phyloP scores from a whole-genome alignment of 2,888 invertebrate species.

The Galeruca laticollis region DNA sequence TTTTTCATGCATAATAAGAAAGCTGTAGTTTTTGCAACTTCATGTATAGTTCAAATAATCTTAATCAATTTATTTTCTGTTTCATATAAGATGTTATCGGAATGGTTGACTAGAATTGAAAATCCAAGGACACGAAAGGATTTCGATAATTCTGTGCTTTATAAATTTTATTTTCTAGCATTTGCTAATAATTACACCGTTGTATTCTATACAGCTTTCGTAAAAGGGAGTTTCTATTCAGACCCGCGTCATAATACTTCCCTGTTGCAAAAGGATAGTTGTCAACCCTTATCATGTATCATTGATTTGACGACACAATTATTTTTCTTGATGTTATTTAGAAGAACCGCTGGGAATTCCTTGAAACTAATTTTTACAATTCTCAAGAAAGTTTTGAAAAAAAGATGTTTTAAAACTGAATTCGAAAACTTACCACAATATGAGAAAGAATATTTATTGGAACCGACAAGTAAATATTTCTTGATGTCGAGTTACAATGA shows the following conservation, averaged over 20 bases:
- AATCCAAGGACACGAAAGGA: conserved; percentile 61
- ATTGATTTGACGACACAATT: conserved; percentile 71
- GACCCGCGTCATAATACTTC: background rate
- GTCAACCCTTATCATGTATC: conserved; percentile 69
- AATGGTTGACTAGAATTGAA: conserved; percentile 60
- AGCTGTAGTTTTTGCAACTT: background rate
- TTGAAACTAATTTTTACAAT: background rate
- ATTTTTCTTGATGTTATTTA: conserved; percentile 71
- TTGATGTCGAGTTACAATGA: conserved; percentile 58
- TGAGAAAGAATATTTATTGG: conserved; percentile 61
- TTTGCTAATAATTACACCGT: conserved; percentile 61
- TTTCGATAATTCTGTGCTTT: conserved; percentile 60
- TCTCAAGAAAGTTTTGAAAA: background rate
- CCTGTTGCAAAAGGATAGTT: conserved; percentile 58
- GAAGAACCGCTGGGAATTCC: conserved; percentile 60
- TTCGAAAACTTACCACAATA: conserved; percentile 55
- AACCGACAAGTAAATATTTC: conserved; percentile 53
- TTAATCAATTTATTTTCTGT: background rate
- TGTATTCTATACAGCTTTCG: conserved; percentile 60
- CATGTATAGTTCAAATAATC: background rate
- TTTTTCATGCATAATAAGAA: conserved; percentile 7
- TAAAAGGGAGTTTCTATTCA: conserved; percentile 54
- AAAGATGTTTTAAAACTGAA: conserved; percentile 9
- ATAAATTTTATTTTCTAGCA: conserved; percentile 60
- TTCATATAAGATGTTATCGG: conserved; percentile 46